phyloP scores from a whole-genome alignment of 1,140 invertebrate species.

The Lasaia peninsularis region DNA sequence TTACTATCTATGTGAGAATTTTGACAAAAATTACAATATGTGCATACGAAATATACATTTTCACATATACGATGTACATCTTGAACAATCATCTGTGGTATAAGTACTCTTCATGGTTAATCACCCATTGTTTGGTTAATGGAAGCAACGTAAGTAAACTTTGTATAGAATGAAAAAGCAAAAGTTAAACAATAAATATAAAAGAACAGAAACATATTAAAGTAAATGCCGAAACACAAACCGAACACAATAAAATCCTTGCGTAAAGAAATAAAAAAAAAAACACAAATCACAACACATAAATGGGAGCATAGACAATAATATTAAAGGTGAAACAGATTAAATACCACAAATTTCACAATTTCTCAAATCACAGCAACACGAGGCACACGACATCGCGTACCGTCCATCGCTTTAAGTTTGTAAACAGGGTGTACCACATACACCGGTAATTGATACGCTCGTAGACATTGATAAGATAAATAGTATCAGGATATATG shows the following conservation, averaged over 20 bases:
- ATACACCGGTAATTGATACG: conserved; percentile 21
- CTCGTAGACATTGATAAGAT: conserved; percentile 52
- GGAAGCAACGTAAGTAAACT: too few relatives aligned
- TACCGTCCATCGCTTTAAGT: conserved; percentile 6
- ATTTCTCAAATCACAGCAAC: conserved; percentile 24
- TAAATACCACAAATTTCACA: conserved; percentile 32
- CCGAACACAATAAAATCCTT: too few relatives aligned
- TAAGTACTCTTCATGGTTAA: background rate
- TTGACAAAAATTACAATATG: too few relatives aligned
- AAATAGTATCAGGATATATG: conserved; percentile 26
- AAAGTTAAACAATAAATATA: too few relatives aligned
- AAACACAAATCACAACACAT: background rate
- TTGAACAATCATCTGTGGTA: background rate
- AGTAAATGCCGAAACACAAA: too few relatives aligned
- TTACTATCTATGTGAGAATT: too few relatives aligned
- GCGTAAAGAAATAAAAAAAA: background rate
- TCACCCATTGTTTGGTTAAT: background rate
- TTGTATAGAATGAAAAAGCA: too few relatives aligned
- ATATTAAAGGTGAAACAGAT: background rate
- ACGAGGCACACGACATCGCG: conserved; percentile 29
- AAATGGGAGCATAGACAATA: background rate
- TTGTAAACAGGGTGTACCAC: background rate
- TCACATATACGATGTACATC: background rate
- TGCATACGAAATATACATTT: too few relatives aligned
- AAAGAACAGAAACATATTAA: too few relatives aligned